Evolutionary conservation across 2,797 vertebrate genomes (phyloP), one percentile per base, ranked within the genome.

Genomic region (Centroberyx gerrardi): DNA sequence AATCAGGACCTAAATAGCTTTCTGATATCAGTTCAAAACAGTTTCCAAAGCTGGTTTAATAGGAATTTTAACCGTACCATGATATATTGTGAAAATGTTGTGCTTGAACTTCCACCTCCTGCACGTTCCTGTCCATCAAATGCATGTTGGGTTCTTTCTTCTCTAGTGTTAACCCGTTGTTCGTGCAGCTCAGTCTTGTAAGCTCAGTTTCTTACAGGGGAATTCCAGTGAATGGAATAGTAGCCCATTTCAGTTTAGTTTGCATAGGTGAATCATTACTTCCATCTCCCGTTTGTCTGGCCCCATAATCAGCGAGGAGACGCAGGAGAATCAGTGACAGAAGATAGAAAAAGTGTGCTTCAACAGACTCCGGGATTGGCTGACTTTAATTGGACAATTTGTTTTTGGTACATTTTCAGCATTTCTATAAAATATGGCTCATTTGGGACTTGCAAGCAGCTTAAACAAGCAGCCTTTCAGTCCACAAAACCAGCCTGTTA

Each of bases 291-390:
- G 58, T 36, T 51, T 74, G 29, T 80, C 48, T 36, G 44, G 69
- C 42, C 27, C 31, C 27, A 48, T 68, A 67, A 78, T 76, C 69
- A 72, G 59, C 64, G 60, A 86, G 62, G 28, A 70, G 17, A 67
- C 28, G 40, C 76, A 75, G 59, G 51, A 69, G 66, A 80, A 27
- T 33, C 15, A 5, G 8, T 59, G 29, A 53, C 55, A 8, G 13
- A 44, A 18, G 29, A 53, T 12, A 7, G 46, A 69, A 64, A 51
- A 71, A 31, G 15, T 60, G 3, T 1, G 10, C 18, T 62, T 44
- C 44, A 54, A 67, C 18, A 60, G 55, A 62, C 61, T 51, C 46
- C 69, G 76, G 59, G 36, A 42, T 61, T 6, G 17, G 8, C 52
- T 48, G 6, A 22, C 59, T 62, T 67, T 67, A 27, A 5, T 42